Conservation (phyloP, 2,113 vertebrate genomes). For the Sylvilagus bachmani region DNA sequence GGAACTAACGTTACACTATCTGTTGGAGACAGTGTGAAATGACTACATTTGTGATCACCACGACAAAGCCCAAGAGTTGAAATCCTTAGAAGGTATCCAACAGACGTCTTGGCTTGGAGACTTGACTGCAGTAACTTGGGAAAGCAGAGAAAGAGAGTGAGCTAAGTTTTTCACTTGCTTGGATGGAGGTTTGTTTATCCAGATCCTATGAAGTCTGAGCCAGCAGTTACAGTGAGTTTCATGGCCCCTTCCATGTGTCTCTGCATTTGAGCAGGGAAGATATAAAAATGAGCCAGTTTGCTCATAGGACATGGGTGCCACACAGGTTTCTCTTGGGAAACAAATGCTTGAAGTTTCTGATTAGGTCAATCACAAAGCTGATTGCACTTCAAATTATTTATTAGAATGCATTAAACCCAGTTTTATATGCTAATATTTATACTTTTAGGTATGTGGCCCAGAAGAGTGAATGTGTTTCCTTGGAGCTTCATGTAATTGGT, state of each 20-base stretch:
- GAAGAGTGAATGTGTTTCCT: not conserved
- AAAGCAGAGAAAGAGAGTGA: constrained; percentile 38
- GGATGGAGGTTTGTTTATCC: constrained; percentile 23
- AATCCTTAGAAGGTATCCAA: not conserved
- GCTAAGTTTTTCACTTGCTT: constrained; percentile 20
- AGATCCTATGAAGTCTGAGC: not conserved
- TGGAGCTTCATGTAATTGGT: not conserved
- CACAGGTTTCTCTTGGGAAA: constrained; percentile 36
- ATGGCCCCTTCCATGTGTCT: not conserved
- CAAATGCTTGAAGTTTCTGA: constrained; percentile 33
- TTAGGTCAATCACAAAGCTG: not conserved
- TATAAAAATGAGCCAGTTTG: not conserved
- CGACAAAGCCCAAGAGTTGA: not conserved
- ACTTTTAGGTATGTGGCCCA: not conserved
- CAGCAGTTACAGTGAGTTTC: not conserved
- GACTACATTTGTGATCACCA: not conserved
- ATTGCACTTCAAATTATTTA: not conserved
- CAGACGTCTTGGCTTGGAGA: constrained; percentile 30
- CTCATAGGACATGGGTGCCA: not conserved
- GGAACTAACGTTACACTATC: not conserved
- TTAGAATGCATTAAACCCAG: not conserved
- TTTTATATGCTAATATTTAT: not conserved
- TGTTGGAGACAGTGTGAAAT: not conserved
- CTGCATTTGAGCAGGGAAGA: not conserved
- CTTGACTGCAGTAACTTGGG: not conserved